Evolutionary conservation across 2,113 vertebrate genomes (phyloP), one percentile per base, ranked within the genome.

Genomic region (Lagenorhynchus albirostris): DNA sequence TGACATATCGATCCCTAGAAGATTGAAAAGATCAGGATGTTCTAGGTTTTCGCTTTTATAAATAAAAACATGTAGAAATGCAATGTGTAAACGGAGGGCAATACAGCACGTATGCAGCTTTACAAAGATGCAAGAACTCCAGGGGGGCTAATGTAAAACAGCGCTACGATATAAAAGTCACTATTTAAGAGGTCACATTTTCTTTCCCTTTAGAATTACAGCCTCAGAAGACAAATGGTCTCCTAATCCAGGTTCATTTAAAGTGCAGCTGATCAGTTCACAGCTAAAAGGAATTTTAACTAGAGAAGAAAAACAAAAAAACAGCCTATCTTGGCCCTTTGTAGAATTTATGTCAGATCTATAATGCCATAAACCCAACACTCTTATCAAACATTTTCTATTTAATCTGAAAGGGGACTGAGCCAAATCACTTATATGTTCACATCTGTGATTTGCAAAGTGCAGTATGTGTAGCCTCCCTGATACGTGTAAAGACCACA

Each of bases 251-350:
- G 94, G 94, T 97, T 98, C 97, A 96, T 97, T 98, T 97, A 97
- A 98, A 98, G 98, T 98, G 89, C 97, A 98, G 82, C 96, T 92
- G 96, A 97, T 98, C 97, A 96, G 98, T 98, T 94, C 90, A 91
- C 81, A 95, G 91, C 96, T 98, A 97, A 98, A 96, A 95, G 79
- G 95, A 96, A 96, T 97, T 98, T 97, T 96, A 83, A 96, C 91
- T 95, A 81, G 67, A 13, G 25, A 96, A 92, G 77, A 10, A 15
- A 81, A 50, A 68, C 53, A 55, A 71, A 31, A 36, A 77, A 7
- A 55, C 14, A 50, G 38, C 7, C 47, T 63, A 26, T 70, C 84
- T 47, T 81, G 84, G 88, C 88, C 81, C 71, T 98, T 95, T 95
- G 95, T 81, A 83, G 77, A 97, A 98, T 98, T 98, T 97, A 98